Evolutionary conservation across 1,140 invertebrate species (phyloP).

Genomic region (Eulimnadia texana): DNA sequence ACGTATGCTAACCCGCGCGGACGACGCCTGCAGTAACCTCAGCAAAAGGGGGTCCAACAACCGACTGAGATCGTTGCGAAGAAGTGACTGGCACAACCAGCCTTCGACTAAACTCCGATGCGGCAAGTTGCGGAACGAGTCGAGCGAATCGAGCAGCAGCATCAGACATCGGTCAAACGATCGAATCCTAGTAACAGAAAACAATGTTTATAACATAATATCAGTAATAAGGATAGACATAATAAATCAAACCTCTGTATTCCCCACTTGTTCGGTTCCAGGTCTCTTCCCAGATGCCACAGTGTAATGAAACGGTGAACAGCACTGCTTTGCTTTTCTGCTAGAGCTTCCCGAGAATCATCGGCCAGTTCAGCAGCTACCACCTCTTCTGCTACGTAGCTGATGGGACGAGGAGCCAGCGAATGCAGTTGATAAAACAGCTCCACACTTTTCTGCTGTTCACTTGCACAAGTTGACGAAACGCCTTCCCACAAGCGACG

Average conservation of each 20-base stretch:
- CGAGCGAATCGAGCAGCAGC: slow-evolving; percentile 61
- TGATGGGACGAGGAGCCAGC: slow-evolving; percentile 37
- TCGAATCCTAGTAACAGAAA: too few relatives aligned
- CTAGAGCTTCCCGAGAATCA: background rate
- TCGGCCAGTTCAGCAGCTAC: slow-evolving; percentile 33
- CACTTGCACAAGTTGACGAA: slow-evolving; percentile 34
- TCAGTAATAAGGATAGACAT: background rate
- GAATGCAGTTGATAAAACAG: slow-evolving; percentile 53
- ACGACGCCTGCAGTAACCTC: slow-evolving; percentile 64
- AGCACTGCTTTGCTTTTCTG: slow-evolving; percentile 41
- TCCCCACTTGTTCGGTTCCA: slow-evolving; percentile 24
- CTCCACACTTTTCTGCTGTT: slow-evolving; percentile 48
- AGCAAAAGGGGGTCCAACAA: slow-evolving; percentile 63
- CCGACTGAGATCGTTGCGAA: slow-evolving; percentile 58
- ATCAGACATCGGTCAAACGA: slow-evolving; percentile 38
- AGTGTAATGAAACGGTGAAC: slow-evolving; percentile 59
- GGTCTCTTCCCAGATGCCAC: slow-evolving; percentile 63
- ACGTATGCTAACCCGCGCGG: slow-evolving; percentile 67
- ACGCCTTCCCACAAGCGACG: slow-evolving; percentile 52
- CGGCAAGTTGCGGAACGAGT: slow-evolving; percentile 36
- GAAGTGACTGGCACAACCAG: slow-evolving; percentile 54
- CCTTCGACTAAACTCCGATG: slow-evolving; percentile 52
- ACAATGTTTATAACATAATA: too few relatives aligned
- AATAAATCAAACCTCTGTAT: background rate
- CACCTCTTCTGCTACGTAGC: slow-evolving; percentile 47